Base-by-base conservation (phyloP, 2,797 vertebrate species). In the Mionectes olivaceus region DNA sequence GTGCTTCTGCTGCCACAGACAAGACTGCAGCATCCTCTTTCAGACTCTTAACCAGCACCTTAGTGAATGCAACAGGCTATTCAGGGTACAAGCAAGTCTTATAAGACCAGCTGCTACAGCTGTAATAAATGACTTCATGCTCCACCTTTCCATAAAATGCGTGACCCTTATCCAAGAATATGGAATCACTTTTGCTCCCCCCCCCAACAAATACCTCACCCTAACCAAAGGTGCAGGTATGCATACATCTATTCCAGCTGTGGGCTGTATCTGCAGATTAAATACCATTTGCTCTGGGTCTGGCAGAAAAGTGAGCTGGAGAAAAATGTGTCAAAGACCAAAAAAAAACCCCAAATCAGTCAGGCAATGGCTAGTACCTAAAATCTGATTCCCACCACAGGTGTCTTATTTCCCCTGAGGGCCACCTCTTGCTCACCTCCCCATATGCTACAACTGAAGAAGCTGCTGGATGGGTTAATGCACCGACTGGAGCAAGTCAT, bases 191-290 rank as follows among this genome's bases (percentile, higher is more conserved):
- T 95, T 67, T 84, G 35, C 22, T 70, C 49, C 44, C 49, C 59
- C n/a, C 25, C 8, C 17, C 35, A 1, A 70, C 37, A 81, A 92
- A 95, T 81, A 81, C 69, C 73, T 94, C 71, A 88, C 39, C 53
- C 79, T 32, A 68, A 35, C 71, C 84, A 83, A 63, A 96, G 87
- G 69, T 57, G 70, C 65, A 92, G 75, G 82, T 89, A 96, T 91
- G 91, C 82, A 41, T 56, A 81, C 16, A 83, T 88, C 93, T 85
- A 53, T 67, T 82, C 79, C 93, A 95, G 89, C 92, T 94, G 89
- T 75, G 52, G 49, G 53, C 47, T 83, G 32, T 6, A 74, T 39
- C 78, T 90, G 50, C 47, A 89, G 69, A 63, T 85, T 87, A 83
- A 96, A 93, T 78, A 71, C 50, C 53, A 56, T 92, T 95, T 95